Conservation (phyloP, 2,113 vertebrate genomes). For the Manacus vitellinus region DNA sequence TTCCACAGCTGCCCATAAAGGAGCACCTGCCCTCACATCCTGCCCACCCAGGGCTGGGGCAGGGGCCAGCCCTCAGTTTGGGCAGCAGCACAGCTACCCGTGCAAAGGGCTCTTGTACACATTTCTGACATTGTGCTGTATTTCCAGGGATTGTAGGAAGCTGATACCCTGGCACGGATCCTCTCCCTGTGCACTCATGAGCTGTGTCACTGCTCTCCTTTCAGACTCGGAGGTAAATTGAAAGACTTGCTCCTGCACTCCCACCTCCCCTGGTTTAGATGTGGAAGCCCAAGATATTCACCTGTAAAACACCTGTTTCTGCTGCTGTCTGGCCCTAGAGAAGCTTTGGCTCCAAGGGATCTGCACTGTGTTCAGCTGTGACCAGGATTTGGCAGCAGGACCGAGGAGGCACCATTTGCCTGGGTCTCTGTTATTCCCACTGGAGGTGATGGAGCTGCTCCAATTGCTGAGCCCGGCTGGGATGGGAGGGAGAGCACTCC, state of each 20-base stretch:
- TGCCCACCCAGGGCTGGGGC: not conserved
- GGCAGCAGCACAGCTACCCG: not conserved
- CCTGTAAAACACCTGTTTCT: not conserved
- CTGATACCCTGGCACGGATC: not conserved
- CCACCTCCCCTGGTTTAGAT: not conserved
- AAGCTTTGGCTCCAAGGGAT: not conserved
- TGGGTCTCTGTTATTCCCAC: fast-evolving
- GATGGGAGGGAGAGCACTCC: not conserved
- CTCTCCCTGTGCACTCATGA: not conserved
- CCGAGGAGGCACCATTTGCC: not conserved
- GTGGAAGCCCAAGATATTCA: not conserved
- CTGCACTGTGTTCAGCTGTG: not conserved
- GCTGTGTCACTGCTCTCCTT: not conserved
- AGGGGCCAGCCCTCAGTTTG: not conserved
- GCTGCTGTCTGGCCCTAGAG: not conserved
- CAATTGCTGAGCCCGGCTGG: not conserved
- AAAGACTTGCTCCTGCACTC: not conserved
- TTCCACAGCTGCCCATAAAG: not conserved
- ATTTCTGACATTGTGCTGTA: no score
- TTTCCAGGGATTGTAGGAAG: not conserved
- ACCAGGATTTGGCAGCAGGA: not conserved
- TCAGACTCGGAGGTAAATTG: not conserved
- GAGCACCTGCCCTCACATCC: not conserved
- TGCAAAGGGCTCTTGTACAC: not conserved
- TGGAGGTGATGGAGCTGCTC: not conserved